Conservation (phyloP, 2,888 invertebrate species). For the Sisyra terminalis region DNA sequence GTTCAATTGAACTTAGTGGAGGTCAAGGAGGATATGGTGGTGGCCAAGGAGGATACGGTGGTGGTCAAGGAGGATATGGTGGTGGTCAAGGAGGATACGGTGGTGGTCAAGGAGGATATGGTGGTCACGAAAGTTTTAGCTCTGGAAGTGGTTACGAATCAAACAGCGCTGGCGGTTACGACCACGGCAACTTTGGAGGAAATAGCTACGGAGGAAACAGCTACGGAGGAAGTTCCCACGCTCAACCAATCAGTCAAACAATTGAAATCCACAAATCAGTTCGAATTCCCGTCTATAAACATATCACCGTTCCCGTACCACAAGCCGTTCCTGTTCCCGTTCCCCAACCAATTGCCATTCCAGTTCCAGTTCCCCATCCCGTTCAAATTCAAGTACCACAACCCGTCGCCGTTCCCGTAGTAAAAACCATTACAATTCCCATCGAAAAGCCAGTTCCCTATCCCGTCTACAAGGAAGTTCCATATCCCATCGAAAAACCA, state of each 20-base stretch:
- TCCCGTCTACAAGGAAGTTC: conserved; percentile 46
- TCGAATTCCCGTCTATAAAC: conserved; percentile 32
- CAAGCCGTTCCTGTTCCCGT: conserved; percentile 40
- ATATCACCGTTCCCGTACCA: conserved; percentile 27
- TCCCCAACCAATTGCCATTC: conserved; percentile 49
- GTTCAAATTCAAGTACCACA: conserved; percentile 51
- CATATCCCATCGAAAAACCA: conserved; percentile 47
- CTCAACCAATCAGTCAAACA: conserved; percentile 41
- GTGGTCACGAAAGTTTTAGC: conserved; percentile 13
- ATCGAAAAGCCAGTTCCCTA: conserved; percentile 58
- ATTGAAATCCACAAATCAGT: conserved; percentile 52
- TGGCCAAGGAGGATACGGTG: too few relatives aligned
- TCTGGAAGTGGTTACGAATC: conserved; percentile 12
- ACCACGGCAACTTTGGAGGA: conserved; percentile 18
- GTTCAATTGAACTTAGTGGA: too few relatives aligned
- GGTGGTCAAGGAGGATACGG: conserved; percentile 21
- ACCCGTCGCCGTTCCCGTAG: conserved; percentile 48
- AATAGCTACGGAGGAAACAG: conserved; percentile 15
- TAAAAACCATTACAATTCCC: conserved; percentile 50
- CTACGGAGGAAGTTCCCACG: conserved; percentile 16
- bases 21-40: too few relatives aligned
- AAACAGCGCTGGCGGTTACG: conserved; percentile 12
- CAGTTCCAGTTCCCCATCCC: conserved; percentile 45
- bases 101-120: conserved; percentile 17
- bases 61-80: too few relatives aligned